phyloP scores from a whole-genome alignment of 1,140 invertebrate genomes.

The Calycopis cecrops region DNA sequence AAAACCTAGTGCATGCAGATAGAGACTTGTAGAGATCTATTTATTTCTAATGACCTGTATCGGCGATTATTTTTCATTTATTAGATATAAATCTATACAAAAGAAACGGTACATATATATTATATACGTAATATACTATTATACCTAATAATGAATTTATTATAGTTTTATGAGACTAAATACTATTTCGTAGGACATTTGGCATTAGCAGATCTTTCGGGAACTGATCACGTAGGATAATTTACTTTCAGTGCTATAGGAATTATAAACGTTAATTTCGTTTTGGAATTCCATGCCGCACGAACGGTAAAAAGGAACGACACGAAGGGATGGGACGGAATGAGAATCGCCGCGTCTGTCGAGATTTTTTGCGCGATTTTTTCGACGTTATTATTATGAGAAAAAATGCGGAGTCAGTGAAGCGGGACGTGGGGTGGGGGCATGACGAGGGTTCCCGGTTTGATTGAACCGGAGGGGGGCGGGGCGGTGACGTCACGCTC shows the following conservation, averaged over 20 bases:
- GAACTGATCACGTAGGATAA: too few species aligned
- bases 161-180: too few species aligned
- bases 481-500: slow-evolving; percentile 72
- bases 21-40: too few species aligned
- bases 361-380: slow-evolving; percentile 72
- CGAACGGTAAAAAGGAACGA: slow-evolving; percentile 50
- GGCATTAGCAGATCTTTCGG: too few species aligned
- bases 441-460: slow-evolving; percentile 70
- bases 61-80: too few species aligned
- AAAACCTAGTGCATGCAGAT: too few species aligned
- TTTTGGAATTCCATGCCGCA: slow-evolving; percentile 49
- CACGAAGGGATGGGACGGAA: slow-evolving; percentile 58
- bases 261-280: slow-evolving; percentile 9
- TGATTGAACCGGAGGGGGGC: slow-evolving; percentile 69
- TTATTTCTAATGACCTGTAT: too few species aligned
- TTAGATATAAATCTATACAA: too few species aligned
- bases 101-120: too few species aligned
- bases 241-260: neutral
- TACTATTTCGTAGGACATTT: too few species aligned
- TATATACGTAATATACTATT: too few species aligned
- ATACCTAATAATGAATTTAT: too few species aligned
- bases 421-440: slow-evolving; percentile 68
- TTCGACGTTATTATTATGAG: slow-evolving; percentile 74
- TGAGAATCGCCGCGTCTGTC: slow-evolving; percentile 59
- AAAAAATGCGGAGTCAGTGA: slow-evolving; percentile 73